phyloP scores from a whole-genome alignment of 2,113 vertebrate species.

The Tachycineta bicolor region DNA sequence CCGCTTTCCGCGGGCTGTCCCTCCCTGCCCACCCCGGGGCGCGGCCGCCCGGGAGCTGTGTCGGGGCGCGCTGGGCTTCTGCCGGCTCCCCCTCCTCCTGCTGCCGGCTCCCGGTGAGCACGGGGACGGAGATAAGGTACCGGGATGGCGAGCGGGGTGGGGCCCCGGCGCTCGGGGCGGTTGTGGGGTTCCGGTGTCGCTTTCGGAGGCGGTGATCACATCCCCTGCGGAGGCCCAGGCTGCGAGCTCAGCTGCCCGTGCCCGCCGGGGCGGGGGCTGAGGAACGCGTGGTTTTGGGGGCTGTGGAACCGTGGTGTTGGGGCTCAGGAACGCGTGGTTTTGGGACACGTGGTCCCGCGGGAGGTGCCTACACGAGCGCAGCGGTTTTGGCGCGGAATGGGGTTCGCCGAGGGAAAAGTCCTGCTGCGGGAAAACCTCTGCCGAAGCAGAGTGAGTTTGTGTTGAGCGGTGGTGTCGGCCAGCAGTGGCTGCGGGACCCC shows the following conservation, averaged over 20 bases:
- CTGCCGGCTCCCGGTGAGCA: neutral
- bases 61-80: accelerated
- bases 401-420: neutral
- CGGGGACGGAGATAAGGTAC: too few relatives aligned
- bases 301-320: neutral
- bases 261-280: neutral
- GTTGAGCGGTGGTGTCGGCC: neutral
- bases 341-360: neutral
- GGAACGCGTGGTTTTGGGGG: neutral
- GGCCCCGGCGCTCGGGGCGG: accelerated
- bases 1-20: neutral
- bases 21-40: accelerated
- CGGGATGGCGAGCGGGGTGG: too few relatives aligned
- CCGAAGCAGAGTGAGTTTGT: neutral
- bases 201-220: neutral
- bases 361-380: accelerated
- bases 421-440: neutral
- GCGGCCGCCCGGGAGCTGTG: neutral
- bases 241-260: neutral
- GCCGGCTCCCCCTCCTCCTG: neutral
- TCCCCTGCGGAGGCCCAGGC: neutral
- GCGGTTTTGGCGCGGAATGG: accelerated
- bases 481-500: accelerated
- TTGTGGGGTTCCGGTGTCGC: accelerated
- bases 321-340: neutral